Conservation (phyloP, 1,140 invertebrate genomes). For the Nixonia krombeini region DNA sequence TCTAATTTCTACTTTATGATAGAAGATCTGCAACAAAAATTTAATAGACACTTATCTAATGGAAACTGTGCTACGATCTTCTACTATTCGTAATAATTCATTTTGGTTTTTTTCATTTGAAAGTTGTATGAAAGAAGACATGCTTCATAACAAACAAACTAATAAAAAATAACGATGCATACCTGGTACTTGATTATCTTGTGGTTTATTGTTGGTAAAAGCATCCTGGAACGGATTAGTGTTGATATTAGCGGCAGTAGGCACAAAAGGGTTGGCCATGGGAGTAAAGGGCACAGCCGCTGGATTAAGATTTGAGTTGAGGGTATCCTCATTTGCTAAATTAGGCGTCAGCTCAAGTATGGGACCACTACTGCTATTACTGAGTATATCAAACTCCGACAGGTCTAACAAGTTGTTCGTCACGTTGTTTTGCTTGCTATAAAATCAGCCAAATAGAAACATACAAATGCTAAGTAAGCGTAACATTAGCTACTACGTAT, state of each 20-base stretch:
- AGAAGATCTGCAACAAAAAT: conserved; percentile 65
- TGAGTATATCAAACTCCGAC: conserved; percentile 74
- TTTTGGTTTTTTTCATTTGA: too few species aligned
- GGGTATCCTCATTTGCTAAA: conserved; percentile 65
- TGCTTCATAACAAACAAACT: too few species aligned
- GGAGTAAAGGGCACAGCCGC: conserved; percentile 66
- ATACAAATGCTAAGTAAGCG: conserved; percentile 61
- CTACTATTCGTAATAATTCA: too few species aligned
- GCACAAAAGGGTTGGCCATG: conserved; percentile 62
- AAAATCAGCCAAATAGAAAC: conserved; percentile 67
- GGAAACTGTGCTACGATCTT: too few species aligned
- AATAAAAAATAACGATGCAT: conserved; percentile 27
- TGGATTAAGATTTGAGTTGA: conserved; percentile 70
- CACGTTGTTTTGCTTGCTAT: conserved; percentile 73
- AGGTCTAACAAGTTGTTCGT: conserved; percentile 73
- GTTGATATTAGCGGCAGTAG: conserved; percentile 59
- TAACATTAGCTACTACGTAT: conserved; percentile 44
- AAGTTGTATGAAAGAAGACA: too few species aligned
- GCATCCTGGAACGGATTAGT: conserved; percentile 68
- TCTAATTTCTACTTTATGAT: conserved; percentile 60
- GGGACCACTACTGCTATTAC: conserved; percentile 73
- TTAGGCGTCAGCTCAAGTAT: conserved; percentile 66
- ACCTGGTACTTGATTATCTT: conserved; percentile 70
- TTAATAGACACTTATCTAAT: too few species aligned
- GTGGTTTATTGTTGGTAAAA: conserved; percentile 65